Base-by-base conservation (phyloP, 1,140 invertebrate species). In the Drosophila truncata region DNA sequence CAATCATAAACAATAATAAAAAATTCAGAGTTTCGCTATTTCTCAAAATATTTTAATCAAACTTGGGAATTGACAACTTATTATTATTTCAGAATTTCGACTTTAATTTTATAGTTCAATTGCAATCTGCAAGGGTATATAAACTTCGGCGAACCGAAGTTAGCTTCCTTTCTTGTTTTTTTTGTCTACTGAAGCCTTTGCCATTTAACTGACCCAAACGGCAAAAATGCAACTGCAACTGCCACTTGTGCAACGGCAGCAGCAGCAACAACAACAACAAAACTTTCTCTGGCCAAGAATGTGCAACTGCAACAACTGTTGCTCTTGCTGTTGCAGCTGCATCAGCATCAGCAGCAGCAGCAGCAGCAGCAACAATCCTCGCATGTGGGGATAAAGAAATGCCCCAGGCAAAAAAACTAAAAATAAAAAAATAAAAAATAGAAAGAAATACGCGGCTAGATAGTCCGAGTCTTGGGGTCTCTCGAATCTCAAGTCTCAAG, bases 201-300 rank as follows among this genome's bases (percentile, higher is more conserved):
- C 81, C 70, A 83, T 84, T 80, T 80, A 80, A 71, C 65, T 80
- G 81, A 83, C 81, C 78, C 78, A 81, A 80, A 69, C 73, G 54
- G 65, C 60, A 35, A 65, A 65, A 65, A 63, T 52, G 37, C 47
- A 52, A 52, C 47, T 47, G 65, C 72, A 76, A 74, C 72, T 76
- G 84, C 80, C 77, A 88, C 80, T 82, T 80, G 79, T 76, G 75
- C 82, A 72, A 60, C 64, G 42, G 37, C 72, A 66, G 58, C 57
- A 49, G 31, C 57, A 67, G 11, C 67, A 41, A 14, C 44, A 80
- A 14, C 44, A 80, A 86, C 69, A 86, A 85, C 54, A 78, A 87
- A 87, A 88, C 84, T 88, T 88, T 88, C 84, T 88, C 84, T 88
- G 69, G 59, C 80, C 85, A 88, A 88, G 84, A 88, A 88, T 88